Conservation (phyloP, 2,113 vertebrate species). For the Etia nguti region DNA sequence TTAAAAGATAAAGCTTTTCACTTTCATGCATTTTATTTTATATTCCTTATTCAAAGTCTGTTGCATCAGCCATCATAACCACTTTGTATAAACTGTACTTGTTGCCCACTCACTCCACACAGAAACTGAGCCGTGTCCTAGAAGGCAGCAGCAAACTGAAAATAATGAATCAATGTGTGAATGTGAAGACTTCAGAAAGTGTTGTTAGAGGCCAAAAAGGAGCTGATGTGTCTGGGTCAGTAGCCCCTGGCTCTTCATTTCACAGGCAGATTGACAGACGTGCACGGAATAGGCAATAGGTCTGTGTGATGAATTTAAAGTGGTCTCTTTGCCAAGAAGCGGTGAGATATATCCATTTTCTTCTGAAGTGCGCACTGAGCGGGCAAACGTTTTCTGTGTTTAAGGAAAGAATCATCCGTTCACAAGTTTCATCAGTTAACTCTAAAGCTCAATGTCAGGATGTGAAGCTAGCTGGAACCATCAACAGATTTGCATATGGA, state of each 20-base stretch:
- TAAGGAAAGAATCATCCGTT: not conserved
- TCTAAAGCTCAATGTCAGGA: not conserved
- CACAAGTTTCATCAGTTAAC: not conserved
- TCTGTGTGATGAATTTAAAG: slow-evolving; percentile 43
- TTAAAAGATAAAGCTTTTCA: not conserved
- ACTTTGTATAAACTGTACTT: not conserved
- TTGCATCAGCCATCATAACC: not conserved
- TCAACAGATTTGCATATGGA: not conserved
- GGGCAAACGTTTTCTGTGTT: not conserved
- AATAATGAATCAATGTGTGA: slow-evolving; percentile 37
- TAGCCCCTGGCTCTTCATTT: slow-evolving; percentile 57
- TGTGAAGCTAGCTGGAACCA: not conserved
- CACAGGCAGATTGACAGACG: slow-evolving; percentile 48
- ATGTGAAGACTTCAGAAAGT: slow-evolving; percentile 46
- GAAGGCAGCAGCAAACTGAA: slow-evolving; percentile 14
- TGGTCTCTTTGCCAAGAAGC: slow-evolving; percentile 1
- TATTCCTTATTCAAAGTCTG: not conserved
- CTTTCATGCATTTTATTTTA: not conserved
- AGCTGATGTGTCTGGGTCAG: slow-evolving; percentile 46
- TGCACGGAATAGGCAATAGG: slow-evolving; percentile 24
- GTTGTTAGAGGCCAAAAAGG: slow-evolving; percentile 39
- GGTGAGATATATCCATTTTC: not conserved
- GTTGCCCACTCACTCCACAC: slow-evolving; percentile 13
- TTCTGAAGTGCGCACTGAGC: not conserved
- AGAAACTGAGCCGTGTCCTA: not conserved